Evolutionary conservation across 1,140 invertebrate genomes (phyloP), one percentile per base, ranked within the genome.

Genomic region (Drosophila oshimai): DNA sequence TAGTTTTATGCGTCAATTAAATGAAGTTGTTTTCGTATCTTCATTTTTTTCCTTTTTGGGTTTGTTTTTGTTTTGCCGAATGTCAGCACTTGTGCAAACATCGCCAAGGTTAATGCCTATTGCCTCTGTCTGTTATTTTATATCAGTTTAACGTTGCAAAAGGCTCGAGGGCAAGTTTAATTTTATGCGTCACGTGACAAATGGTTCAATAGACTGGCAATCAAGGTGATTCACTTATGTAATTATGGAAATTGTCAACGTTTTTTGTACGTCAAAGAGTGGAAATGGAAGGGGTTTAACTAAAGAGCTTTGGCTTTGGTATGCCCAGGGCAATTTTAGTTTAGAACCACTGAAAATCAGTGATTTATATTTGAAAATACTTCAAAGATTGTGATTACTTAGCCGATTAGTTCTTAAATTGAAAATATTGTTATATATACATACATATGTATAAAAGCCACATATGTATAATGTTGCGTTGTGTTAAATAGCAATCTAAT

Each of bases 71-170:
- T 45, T 49, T 71, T 50, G 22, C 17, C 34, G 46, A 65, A 51
- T 26, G 34, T 15, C 62, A 50, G 26, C 62, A 79, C 51, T 71
- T 79, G 76, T 29, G 64, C 57, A 81, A 81, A 79, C 41, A 71
- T 60, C 37, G n/a, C 44, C 60, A 79, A 80, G 76, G 77, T 81
- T 65, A 81, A 65, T 71, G 71, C 29, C 71, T 60, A 76, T 41
- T 73, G 68, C 41, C 41, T 28, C 42, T 34, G 44, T 7, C 46
- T 51, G 26, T 44, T 69, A 33, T 50, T 45, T 47, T 44, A 50
- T 29, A 41, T 61, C 29, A 46, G 67, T 17, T 64, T 76, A 24
- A 6, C 31, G 28, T 46, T 76, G 58, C 26, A 45, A 47, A 64
- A 64, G 42, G 58, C 34, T 49, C 46, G 68, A 46, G 7, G 41